phyloP scores from a whole-genome alignment of 2,113 vertebrate genomes.

The Lophotis ruficrista region DNA sequence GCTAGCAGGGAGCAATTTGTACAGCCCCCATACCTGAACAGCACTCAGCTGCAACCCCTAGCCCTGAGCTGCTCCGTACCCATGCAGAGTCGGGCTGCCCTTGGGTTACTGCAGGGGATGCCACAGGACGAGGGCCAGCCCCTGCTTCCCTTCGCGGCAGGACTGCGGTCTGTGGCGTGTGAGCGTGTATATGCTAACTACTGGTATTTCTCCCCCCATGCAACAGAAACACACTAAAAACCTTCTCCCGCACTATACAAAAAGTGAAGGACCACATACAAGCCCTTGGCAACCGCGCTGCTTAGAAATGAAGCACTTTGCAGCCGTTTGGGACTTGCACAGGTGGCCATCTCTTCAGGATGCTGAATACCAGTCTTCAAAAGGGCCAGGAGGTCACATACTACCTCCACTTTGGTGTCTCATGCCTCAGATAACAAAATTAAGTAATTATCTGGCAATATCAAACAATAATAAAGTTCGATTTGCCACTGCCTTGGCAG shows the following conservation, averaged over 20 bases:
- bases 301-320: not conserved
- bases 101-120: no score
- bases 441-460: not conserved
- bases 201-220: not conserved
- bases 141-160: not conserved
- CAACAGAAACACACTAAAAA: not conserved
- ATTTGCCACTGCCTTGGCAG: not conserved
- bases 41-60: not conserved
- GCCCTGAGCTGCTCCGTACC: rapidly evolving
- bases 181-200: not conserved
- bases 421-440: not conserved
- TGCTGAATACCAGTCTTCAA: not conserved
- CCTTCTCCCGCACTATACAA: not conserved
- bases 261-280: not conserved
- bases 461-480: not conserved
- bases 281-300: not conserved
- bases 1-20: not conserved
- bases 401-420: not conserved
- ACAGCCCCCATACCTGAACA: not conserved
- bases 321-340: rapidly evolving
- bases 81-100: rapidly evolving
- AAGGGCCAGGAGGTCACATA: not conserved
- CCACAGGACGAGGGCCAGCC: not conserved
- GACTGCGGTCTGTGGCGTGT: not conserved
- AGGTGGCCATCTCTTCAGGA: not conserved